phyloP scores from a whole-genome alignment of 1,140 invertebrate species.

The Drosophila melanica region DNA sequence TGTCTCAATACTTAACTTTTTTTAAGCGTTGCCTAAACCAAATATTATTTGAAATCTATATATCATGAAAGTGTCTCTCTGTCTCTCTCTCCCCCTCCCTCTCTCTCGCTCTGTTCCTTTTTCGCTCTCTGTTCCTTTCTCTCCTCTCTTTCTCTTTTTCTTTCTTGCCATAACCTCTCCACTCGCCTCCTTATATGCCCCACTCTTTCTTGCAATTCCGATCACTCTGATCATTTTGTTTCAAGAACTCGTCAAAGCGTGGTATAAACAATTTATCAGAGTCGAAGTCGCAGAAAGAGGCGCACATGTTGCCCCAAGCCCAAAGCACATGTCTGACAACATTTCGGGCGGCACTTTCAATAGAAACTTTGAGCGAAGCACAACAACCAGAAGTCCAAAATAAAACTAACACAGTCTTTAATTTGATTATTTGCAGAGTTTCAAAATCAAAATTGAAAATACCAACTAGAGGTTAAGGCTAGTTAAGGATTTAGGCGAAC shows the following conservation, averaged over 20 bases:
- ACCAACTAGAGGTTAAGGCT: slow-evolving; percentile 78
- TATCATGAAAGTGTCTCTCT: too few species aligned
- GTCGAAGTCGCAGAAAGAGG: slow-evolving; percentile 14
- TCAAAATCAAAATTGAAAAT: slow-evolving; percentile 83
- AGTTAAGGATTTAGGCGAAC: slow-evolving; percentile 63
- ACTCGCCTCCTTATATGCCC: neutral
- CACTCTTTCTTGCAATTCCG: neutral
- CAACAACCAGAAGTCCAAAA: neutral
- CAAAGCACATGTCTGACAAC: slow-evolving; percentile 12
- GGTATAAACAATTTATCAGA: slow-evolving; percentile 63
- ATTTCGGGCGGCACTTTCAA: slow-evolving; percentile 41
- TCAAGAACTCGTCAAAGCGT: slow-evolving; percentile 64
- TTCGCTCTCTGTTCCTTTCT: neutral
- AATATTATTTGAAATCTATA: too few species aligned
- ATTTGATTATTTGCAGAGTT: slow-evolving; percentile 69
- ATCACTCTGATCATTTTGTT: slow-evolving; percentile 20
- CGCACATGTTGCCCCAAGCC: slow-evolving; percentile 37
- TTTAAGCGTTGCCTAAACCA: too few species aligned
- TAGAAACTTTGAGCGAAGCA: slow-evolving; percentile 7
- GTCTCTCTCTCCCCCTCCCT: neutral
- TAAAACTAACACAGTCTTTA: slow-evolving; percentile 7
- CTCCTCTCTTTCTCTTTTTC: neutral
- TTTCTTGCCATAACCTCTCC: too few species aligned
- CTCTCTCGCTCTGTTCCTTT: neutral
- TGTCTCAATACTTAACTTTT: too few species aligned